Evolutionary conservation across 2,113 vertebrate species (phyloP).

Genomic region (Calonectris borealis): DNA sequence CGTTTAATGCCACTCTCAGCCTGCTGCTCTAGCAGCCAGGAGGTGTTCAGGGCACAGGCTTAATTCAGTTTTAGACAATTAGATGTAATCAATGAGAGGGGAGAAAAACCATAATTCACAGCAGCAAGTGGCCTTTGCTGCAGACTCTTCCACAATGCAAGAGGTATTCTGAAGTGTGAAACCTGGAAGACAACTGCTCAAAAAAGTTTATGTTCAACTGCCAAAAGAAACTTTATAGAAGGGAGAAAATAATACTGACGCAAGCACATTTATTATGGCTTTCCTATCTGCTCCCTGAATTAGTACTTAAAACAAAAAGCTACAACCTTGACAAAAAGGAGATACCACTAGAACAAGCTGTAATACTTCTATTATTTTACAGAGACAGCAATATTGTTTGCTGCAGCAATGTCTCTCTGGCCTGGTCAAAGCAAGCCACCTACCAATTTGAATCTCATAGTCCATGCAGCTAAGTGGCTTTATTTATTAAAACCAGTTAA

Average conservation of each 20-base stretch:
- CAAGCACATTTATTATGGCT: background rate
- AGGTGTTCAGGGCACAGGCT: background rate
- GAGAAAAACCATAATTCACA: background rate
- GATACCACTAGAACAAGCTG: background rate
- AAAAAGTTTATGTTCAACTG: background rate
- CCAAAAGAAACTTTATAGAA: background rate
- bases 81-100: background rate
- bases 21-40: background rate
- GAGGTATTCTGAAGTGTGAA: background rate
- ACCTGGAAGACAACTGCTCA: background rate
- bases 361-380: background rate
- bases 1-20: background rate
- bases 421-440: background rate
- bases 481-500: conserved; percentile 1
- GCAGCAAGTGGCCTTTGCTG: background rate
- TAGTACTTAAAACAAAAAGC: background rate
- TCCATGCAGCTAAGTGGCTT: background rate
- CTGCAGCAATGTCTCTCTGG: background rate
- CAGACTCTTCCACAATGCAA: background rate
- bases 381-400: background rate
- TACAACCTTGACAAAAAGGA: background rate
- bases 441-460: background rate
- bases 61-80: background rate
- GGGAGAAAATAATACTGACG: background rate
- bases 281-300: background rate